Percentiles rank a stretch among this genome's conserved stretches.
phyloP scores from a whole-genome alignment of 2,888 invertebrate genomes.

The Drosophila dives region DNA sequence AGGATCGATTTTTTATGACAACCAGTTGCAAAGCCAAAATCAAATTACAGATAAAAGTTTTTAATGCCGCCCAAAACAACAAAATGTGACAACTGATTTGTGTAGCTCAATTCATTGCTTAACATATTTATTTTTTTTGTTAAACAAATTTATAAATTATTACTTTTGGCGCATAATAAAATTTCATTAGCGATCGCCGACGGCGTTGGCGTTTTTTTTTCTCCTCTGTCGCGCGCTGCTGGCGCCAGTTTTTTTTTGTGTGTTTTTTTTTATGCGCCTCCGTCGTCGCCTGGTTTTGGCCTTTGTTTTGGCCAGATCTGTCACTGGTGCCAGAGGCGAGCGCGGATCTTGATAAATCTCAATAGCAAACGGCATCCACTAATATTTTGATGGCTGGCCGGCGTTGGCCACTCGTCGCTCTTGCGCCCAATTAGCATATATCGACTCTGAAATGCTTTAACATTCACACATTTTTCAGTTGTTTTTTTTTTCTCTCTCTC shows the following conservation, averaged over 20 bases:
- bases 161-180: slow-evolving; percentile 75
- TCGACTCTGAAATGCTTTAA: slow-evolving; percentile 45
- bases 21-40: neutral
- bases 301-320: slow-evolving; percentile 67
- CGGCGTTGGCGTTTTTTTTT: slow-evolving; percentile 58
- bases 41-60: neutral
- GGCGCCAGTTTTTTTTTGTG: slow-evolving; percentile 60
- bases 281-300: slow-evolving; percentile 53
- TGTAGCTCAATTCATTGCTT: slow-evolving; percentile 68
- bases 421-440: slow-evolving; percentile 61
- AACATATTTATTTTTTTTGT: slow-evolving; percentile 73
- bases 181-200: slow-evolving; percentile 71
- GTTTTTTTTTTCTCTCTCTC: slow-evolving; percentile 16
- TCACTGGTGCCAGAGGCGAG: slow-evolving; percentile 23
- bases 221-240: slow-evolving; percentile 48
- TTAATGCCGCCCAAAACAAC: neutral
- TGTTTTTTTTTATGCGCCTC: slow-evolving; percentile 24
- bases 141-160: slow-evolving; percentile 77
- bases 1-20: neutral
- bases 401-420: slow-evolving; percentile 53
- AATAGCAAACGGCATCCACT: slow-evolving; percentile 54
- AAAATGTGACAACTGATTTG: slow-evolving; percentile 61
- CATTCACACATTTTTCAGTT: slow-evolving; percentile 34
- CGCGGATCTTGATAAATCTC: slow-evolving; percentile 59
- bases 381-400: slow-evolving; percentile 38